Evolutionary conservation across 2,797 vertebrate genomes (phyloP).

Genomic region (Schizopygopsis malacanthus): DNA sequence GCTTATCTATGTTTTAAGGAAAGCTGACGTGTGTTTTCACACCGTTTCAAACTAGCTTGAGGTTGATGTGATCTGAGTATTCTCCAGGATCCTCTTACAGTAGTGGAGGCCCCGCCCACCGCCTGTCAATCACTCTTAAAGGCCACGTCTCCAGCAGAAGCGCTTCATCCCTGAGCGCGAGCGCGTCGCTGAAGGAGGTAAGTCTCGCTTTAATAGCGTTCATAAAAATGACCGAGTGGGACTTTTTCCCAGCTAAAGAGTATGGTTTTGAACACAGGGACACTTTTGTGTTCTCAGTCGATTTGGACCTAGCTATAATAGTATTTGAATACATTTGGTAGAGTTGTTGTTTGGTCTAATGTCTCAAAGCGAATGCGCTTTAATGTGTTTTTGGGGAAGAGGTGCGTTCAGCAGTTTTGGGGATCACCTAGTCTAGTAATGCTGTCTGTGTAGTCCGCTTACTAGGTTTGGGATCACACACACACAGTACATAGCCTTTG

Average conservation of each 20-base stretch:
- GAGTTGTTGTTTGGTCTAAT: not conserved
- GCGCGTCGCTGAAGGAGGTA: slow-evolving; percentile 4
- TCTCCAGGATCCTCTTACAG: not conserved
- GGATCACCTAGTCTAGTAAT: not conserved
- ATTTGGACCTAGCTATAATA: too few relatives aligned
- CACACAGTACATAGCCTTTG: not conserved
- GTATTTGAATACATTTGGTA: not conserved
- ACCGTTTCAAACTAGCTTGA: not conserved
- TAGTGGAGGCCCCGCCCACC: slow-evolving; percentile 51
- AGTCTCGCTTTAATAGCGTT: not conserved
- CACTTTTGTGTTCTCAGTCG: not conserved
- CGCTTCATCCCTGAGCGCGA: not conserved
- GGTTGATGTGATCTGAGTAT: not conserved
- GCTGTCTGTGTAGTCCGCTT: not conserved
- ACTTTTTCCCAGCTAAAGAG: not conserved
- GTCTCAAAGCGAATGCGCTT: not conserved
- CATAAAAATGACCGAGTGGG: not conserved
- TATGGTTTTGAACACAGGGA: not conserved
- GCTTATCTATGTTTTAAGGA: not conserved
- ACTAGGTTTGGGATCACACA: not conserved
- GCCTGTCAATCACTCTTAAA: slow-evolving; percentile 32
- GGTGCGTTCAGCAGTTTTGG: not conserved
- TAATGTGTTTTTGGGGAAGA: not conserved
- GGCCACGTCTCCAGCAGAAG: slow-evolving; percentile 66
- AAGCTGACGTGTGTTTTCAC: not conserved